Conservation (phyloP, 2,888 invertebrate species). For the Lobophora halterata region DNA sequence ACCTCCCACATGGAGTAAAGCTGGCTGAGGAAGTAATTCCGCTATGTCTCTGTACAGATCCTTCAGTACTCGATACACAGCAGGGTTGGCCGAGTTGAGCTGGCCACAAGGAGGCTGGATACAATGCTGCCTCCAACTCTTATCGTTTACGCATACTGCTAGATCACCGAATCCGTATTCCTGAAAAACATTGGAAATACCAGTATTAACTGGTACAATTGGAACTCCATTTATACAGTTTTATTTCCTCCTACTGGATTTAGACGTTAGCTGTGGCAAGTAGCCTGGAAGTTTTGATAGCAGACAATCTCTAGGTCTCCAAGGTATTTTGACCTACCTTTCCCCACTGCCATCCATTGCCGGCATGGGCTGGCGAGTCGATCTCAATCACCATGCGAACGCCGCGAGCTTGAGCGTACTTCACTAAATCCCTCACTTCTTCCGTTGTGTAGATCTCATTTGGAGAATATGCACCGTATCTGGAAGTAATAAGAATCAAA, state of each 20-base stretch:
- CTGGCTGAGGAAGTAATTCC: constrained; percentile 78
- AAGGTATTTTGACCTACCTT: no score
- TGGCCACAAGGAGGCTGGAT: constrained; percentile 93
- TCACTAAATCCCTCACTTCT: constrained; percentile 84
- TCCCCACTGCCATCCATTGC: constrained; percentile 94
- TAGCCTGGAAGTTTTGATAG: no score
- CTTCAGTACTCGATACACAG: constrained; percentile 84
- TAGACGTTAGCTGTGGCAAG: no score
- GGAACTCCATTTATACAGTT: no score
- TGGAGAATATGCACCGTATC: constrained; percentile 87
- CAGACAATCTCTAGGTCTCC: no score
- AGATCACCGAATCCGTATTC: constrained; percentile 82
- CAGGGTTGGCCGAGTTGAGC: constrained; percentile 88
- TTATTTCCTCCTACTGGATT: no score
- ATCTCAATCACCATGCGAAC: constrained; percentile 93
- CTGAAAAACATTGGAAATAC: constrained; percentile 37
- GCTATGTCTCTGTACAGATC: constrained; percentile 86
- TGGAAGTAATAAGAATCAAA: constrained; percentile 38
- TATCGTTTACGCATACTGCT: constrained; percentile 84
- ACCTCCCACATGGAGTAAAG: constrained; percentile 90
- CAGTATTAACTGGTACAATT: no score
- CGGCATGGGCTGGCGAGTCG: constrained; percentile 93
- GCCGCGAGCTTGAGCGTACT: constrained; percentile 89
- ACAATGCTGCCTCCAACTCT: constrained; percentile 87
- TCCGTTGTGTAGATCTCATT: constrained; percentile 84